Conservation (phyloP, 2,888 invertebrate genomes). For the Nematopogon swammerdamellus region DNA sequence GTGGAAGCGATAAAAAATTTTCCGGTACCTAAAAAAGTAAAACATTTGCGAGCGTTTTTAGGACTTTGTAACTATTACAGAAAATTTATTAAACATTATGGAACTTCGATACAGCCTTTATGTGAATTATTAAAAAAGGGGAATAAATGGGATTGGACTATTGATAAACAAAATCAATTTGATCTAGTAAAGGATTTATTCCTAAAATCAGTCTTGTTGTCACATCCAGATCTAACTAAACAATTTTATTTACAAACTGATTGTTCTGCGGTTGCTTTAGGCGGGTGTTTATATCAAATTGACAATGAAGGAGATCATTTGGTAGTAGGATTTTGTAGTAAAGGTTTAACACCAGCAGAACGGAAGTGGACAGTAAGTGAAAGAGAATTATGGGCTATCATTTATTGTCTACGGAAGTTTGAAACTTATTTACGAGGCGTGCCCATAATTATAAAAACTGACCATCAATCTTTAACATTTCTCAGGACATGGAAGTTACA, state of each 20-base stretch:
- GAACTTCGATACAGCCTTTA: constrained; percentile 8
- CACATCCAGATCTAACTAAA: constrained; percentile 8
- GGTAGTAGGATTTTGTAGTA: constrained; percentile 13
- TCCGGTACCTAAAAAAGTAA: constrained; percentile 12
- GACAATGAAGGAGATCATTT: constrained; percentile 6
- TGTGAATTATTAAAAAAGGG: constrained; percentile 13
- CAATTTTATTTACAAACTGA: constrained; percentile 14
- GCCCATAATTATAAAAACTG: constrained; percentile 12
- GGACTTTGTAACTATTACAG: constrained; percentile 15
- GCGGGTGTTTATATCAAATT: constrained; percentile 12
- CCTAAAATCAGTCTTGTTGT: constrained; percentile 6
- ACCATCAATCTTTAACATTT: constrained; percentile 14
- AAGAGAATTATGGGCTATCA: constrained; percentile 15
- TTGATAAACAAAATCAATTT: constrained; percentile 10
- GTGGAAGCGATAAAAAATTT: constrained; percentile 10
- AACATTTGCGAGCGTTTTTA: constrained; percentile 15
- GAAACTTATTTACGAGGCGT: constrained; percentile 15
- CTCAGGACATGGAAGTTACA: constrained; percentile 14
- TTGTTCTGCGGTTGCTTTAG: constrained; percentile 6
- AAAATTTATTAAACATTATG: constrained; percentile 13
- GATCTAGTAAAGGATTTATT: constrained; percentile 11
- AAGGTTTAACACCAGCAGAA: constrained; percentile 9
- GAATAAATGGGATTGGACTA: constrained; percentile 9
- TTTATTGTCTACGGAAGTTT: constrained; percentile 13
- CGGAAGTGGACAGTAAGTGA: constrained; percentile 15